These are phyloP conservation scores for Nemurella pictetii DNA, from an alignment of 2,888 invertebrate genomes.

Conservation along the genomic window DNA sequence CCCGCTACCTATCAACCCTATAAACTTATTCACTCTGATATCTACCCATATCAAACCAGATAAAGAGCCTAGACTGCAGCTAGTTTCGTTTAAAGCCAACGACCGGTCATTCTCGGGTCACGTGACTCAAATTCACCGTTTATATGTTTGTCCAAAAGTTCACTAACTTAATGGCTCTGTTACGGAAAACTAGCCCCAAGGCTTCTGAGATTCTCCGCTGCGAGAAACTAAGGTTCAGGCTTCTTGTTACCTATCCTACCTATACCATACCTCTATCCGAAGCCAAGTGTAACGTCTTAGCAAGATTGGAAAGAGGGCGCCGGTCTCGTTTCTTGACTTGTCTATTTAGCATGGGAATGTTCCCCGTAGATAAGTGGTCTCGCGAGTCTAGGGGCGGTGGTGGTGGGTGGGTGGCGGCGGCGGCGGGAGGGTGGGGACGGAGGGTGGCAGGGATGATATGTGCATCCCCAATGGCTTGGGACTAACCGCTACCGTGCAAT, in stretches of 20 bases:
- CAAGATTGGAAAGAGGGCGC: slow-evolving; percentile 12
- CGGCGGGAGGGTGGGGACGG: not conserved
- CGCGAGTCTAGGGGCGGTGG: not conserved
- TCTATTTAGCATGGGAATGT: slow-evolving; percentile 38
- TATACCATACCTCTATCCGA: not conserved
- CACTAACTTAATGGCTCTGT: too few relatives aligned
- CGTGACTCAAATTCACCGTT: too few relatives aligned
- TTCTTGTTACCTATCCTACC: too few relatives aligned
- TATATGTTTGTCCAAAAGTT: too few relatives aligned
- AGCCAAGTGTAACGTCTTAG: not conserved
- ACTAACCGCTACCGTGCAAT: slow-evolving; percentile 22
- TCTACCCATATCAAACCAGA: too few relatives aligned
- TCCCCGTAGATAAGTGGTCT: slow-evolving; percentile 27
- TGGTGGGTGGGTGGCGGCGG: slow-evolving; percentile 1
- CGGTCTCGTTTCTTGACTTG: slow-evolving; percentile 10
- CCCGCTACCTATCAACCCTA: not conserved
- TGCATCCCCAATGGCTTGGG: slow-evolving; percentile 30
- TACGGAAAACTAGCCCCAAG: too few relatives aligned
- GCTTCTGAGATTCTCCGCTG: too few relatives aligned
- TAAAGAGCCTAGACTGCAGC: too few relatives aligned
- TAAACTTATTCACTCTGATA: not conserved
- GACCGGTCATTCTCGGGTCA: too few relatives aligned
- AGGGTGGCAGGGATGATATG: slow-evolving; percentile 30
- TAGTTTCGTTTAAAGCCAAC: too few relatives aligned
- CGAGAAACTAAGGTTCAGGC: too few relatives aligned